A percentile compares a stretch with the other conserved stretches of the same genome.
Evolutionary conservation across 2,888 invertebrate genomes (phyloP).

Genomic region (Nomada goodeniana): DNA sequence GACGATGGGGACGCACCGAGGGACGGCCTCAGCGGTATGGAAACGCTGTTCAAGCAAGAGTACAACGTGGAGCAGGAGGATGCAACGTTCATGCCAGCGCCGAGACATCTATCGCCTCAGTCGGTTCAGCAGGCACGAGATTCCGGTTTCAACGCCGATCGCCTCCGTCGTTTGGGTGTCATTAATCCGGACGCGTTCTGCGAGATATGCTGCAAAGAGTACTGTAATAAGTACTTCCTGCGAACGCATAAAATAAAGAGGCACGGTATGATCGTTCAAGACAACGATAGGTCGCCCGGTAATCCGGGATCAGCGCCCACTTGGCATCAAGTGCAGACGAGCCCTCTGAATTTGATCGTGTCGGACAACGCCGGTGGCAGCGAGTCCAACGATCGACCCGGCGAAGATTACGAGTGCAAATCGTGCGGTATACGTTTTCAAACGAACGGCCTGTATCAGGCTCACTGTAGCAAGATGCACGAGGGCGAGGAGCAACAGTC

Average conservation of each 20-base stretch:
- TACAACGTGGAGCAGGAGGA: conserved; percentile 82
- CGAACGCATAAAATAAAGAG: conserved; percentile 96
- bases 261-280: conserved; percentile 92
- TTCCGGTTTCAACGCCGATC: conserved; percentile 90
- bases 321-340: conserved; percentile 88
- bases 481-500: conserved; percentile 74
- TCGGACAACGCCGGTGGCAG: conserved; percentile 86
- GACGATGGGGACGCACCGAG: conserved; percentile 75
- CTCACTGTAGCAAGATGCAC: conserved; percentile 79
- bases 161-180: conserved; percentile 91
- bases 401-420: conserved; percentile 85
- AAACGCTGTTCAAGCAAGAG: conserved; percentile 80
- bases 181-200: conserved; percentile 96
- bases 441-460: conserved; percentile 81
- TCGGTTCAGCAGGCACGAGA: conserved; percentile 88
- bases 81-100: conserved; percentile 75
- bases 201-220: conserved; percentile 96
- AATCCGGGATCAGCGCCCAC: conserved; percentile 75
- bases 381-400: conserved; percentile 85
- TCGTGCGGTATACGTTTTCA: conserved; percentile 86
- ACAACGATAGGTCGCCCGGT: conserved; percentile 86
- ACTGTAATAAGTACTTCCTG: conserved; percentile 96
- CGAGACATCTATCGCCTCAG: conserved; percentile 76
- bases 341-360: conserved; percentile 92
- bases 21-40: conserved; percentile 80